Conservation (phyloP, 2,888 invertebrate genomes). For the Cerastis leucographa region DNA sequence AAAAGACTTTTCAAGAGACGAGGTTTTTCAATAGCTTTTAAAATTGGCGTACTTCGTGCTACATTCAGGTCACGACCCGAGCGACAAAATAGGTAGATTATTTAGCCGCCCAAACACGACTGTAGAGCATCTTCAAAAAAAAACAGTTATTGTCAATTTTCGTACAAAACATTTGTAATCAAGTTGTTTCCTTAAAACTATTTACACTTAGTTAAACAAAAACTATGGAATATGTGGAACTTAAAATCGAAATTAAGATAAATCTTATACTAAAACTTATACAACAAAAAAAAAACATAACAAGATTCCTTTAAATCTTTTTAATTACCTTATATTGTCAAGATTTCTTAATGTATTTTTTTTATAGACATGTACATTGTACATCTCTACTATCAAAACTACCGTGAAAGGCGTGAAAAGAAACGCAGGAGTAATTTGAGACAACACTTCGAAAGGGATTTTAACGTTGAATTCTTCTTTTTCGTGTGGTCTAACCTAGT, state of each 20-base stretch:
- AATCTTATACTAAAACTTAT: background rate
- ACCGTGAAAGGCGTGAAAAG: background rate
- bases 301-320: background rate
- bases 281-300: background rate
- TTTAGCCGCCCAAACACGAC: background rate
- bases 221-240: background rate
- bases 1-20: background rate
- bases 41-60: background rate
- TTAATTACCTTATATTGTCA: background rate
- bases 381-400: background rate
- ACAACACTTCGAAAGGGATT: background rate
- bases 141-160: background rate
- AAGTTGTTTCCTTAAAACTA: conserved; percentile 1
- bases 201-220: conserved; percentile 2
- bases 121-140: background rate
- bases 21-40: background rate
- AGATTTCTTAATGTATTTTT: background rate
- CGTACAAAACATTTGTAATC: background rate
- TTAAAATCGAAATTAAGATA: conserved; percentile 17
- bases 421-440: background rate
- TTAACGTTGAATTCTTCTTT: background rate
- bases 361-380: background rate
- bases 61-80: background rate
- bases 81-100: background rate
- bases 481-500: too few relatives aligned